Conservation (phyloP, 1,140 invertebrate genomes). For the Drosophila sucinea region DNA sequence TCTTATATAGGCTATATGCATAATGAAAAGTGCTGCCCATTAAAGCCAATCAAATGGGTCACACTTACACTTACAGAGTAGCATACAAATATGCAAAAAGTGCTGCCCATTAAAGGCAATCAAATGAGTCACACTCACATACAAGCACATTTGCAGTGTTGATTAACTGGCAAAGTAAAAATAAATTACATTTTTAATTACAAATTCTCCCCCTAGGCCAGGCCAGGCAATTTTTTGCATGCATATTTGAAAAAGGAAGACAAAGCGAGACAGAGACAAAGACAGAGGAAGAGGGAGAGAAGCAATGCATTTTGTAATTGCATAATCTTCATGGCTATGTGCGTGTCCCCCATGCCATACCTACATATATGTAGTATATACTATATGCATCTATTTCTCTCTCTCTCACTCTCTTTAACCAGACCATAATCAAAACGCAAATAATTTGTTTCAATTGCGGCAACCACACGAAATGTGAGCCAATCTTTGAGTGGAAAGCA, state of each 20-base stretch:
- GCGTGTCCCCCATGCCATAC: slow-evolving; percentile 14
- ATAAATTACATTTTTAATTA: slow-evolving; percentile 6
- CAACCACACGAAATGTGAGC: slow-evolving; percentile 59
- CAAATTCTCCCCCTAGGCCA: neutral
- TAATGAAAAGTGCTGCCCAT: too few species aligned
- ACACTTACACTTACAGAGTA: too few species aligned
- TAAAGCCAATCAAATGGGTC: too few species aligned
- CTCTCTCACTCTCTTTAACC: slow-evolving; percentile 22
- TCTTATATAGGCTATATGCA: too few species aligned
- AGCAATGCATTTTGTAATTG: slow-evolving; percentile 42
- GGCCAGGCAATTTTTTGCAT: slow-evolving; percentile 37
- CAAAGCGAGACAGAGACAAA: neutral
- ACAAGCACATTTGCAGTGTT: neutral
- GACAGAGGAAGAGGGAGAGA: slow-evolving; percentile 11
- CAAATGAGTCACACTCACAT: neutral
- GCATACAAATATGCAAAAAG: neutral
- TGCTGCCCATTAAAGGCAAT: neutral
- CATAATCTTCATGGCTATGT: slow-evolving; percentile 32
- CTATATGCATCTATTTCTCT: slow-evolving; percentile 13
- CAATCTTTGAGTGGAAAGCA: slow-evolving; percentile 55
- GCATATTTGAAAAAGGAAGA: neutral
- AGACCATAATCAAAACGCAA: slow-evolving; percentile 59
- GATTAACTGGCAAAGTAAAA: neutral
- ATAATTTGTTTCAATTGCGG: slow-evolving; percentile 73
- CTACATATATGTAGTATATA: neutral